Base-by-base conservation (phyloP, 2,797 vertebrate genomes). In the Gallinago stenura region DNA sequence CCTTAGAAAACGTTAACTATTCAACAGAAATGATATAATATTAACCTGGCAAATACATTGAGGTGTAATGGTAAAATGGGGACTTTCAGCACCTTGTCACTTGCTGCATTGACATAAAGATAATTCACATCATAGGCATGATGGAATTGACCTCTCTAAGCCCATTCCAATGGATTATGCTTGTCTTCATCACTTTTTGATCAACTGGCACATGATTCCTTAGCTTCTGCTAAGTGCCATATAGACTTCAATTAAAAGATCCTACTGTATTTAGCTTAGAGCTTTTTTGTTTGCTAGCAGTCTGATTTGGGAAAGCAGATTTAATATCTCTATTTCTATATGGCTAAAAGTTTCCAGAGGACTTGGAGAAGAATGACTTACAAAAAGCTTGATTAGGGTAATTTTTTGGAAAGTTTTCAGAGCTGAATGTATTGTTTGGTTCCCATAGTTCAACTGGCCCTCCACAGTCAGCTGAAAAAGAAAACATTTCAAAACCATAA, bases 381-480 rank as follows among this genome's bases (percentile, higher is more conserved):
- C 99, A 99, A 68, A 70, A 95, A 66, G 98, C 98, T 41, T 81
- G 45, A 41, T 98, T 98, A 53, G 98, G 98, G 11, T 99, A 99
- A 72, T 94, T 97, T 12, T 97, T 90, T 54, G 99, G 99, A 85
- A 98, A 99, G 78, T 99, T 98, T 54, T 97, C 96, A 20, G 99
- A 99, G 37, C 89, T 98, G 96, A 99, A 99, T 30, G 98, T 99
- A n/a, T 95, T 97, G 81, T 99, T 99, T 93, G 98, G 97, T 85
- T 99, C 98, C 98, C 98, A 99, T 20, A 99, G 97, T 93, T 99
- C 97, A 92, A 98, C 96, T 4, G 99, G 99, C 64, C 99, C 99
- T 60, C 99, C 99, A 62, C 99, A 99, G 95, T 99, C 98, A 69
- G 96, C 99, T 99, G 97, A 60, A 97, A 98, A 97, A 94, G 26